Evolutionary conservation across 2,888 invertebrate species (phyloP).

Genomic region (Melipona beecheii): DNA sequence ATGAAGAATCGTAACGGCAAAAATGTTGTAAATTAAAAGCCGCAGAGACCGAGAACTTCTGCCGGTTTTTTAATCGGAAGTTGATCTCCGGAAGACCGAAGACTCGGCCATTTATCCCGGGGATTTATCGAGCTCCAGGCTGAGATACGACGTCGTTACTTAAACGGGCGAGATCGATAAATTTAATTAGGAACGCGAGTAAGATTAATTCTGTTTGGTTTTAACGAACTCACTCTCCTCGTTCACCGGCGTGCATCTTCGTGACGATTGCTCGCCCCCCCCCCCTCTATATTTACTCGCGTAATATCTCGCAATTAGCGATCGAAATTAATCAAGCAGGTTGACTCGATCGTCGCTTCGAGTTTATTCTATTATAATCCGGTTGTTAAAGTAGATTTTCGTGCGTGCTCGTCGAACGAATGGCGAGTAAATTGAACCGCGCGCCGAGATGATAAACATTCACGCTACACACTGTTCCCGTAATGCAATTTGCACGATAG

Average conservation of each 20-base stretch:
- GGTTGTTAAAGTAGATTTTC: too few relatives aligned
- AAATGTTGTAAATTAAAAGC: background rate
- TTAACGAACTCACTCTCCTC: background rate
- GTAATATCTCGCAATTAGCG: background rate
- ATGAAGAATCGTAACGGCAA: background rate
- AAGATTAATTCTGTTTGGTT: slow-evolving; percentile 1
- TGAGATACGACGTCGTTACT: background rate
- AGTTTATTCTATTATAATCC: too few relatives aligned
- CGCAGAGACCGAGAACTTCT: background rate
- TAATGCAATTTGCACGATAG: too few relatives aligned
- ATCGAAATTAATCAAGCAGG: background rate
- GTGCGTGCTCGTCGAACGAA: too few relatives aligned
- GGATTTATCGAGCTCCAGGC: background rate
- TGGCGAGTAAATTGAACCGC: too few relatives aligned
- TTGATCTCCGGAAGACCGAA: background rate
- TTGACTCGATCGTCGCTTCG: too few relatives aligned
- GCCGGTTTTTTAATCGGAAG: background rate
- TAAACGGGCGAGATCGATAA: background rate
- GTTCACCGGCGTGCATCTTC: background rate
- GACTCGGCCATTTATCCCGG: too few relatives aligned
- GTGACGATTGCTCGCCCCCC: too few relatives aligned
- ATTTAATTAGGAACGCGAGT: slow-evolving; percentile 6
- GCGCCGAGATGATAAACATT: too few relatives aligned
- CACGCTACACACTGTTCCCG: too few relatives aligned
- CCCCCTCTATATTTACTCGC: background rate